Percentiles rank a stretch among this genome's conserved stretches.
Conservation (phyloP, 2,113 vertebrate genomes). For the Taurulus bubalis region DNA sequence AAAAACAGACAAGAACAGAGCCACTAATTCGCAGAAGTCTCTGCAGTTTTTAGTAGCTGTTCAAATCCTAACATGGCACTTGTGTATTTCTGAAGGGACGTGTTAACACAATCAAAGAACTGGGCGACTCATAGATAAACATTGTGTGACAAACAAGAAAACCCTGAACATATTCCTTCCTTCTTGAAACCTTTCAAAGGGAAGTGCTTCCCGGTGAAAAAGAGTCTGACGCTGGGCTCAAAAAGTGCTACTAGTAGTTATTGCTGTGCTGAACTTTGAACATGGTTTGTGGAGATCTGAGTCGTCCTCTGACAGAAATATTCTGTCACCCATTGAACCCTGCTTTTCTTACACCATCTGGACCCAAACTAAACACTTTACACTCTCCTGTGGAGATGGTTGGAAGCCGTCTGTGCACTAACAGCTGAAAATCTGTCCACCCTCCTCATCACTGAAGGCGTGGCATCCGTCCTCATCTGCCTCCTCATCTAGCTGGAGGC, state of each 20-base stretch:
- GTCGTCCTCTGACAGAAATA: slow-evolving; percentile 17
- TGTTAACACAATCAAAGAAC: slow-evolving; percentile 16
- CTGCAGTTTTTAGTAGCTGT: background rate
- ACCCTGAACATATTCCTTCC: slow-evolving; percentile 1
- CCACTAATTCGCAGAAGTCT: background rate
- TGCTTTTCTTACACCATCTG: slow-evolving; percentile 6
- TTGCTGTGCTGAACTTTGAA: slow-evolving; percentile 12
- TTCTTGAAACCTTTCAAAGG: background rate
- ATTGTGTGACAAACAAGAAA: slow-evolving; percentile 9
- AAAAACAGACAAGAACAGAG: background rate
- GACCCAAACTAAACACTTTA: slow-evolving; percentile 17
- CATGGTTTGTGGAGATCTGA: slow-evolving; percentile 1
- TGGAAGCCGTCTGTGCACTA: slow-evolving; percentile 52
- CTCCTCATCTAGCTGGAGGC: slow-evolving; percentile 88
- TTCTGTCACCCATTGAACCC: slow-evolving; percentile 13
- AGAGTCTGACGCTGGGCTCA: slow-evolving; percentile 3
- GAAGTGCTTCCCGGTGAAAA: background rate
- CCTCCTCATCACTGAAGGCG: slow-evolving; percentile 86
- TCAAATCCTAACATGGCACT: slow-evolving; percentile 74
- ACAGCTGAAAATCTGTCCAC: slow-evolving; percentile 84
- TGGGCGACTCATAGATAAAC: slow-evolving; percentile 18
- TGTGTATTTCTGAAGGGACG: slow-evolving; percentile 29
- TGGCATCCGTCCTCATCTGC: slow-evolving; percentile 80
- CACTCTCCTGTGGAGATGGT: background rate
- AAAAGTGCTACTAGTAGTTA: slow-evolving; percentile 26